Percentiles rank a stretch among this genome's conserved stretches.
These are phyloP conservation scores for Crematogaster levior DNA, from an alignment of 2,888 invertebrate genomes.

Conservation along the genomic window DNA sequence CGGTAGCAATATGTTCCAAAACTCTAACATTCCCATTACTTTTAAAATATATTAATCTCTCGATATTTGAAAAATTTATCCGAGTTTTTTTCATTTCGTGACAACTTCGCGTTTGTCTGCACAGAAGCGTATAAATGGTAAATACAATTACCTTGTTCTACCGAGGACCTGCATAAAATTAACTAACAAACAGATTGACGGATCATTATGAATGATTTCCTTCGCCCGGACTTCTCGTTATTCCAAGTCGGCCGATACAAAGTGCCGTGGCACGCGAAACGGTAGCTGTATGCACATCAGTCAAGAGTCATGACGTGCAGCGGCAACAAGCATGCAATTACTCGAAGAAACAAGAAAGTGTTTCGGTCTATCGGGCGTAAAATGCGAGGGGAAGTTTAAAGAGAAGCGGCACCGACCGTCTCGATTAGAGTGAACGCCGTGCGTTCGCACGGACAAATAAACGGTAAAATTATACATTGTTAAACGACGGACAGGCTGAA, in stretches of 20 bases:
- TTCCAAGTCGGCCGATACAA: background rate
- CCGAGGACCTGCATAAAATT: background rate
- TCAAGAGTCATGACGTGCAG: slow-evolving; percentile 32
- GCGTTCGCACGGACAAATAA: slow-evolving; percentile 68
- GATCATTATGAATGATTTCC: slow-evolving; percentile 31
- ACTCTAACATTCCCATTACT: background rate
- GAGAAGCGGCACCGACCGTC: slow-evolving; percentile 45
- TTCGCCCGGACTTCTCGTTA: background rate
- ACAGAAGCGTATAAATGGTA: background rate
- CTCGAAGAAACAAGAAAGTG: slow-evolving; percentile 33
- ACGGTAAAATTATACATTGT: slow-evolving; percentile 77
- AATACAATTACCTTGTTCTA: slow-evolving; percentile 7
- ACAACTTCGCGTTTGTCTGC: background rate
- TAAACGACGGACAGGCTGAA: slow-evolving; percentile 68
- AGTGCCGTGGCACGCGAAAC: slow-evolving; percentile 6
- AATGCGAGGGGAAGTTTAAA: slow-evolving; percentile 48
- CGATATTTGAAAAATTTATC: background rate
- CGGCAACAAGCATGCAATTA: slow-evolving; percentile 50
- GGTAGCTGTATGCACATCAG: slow-evolving; percentile 29
- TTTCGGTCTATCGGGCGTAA: slow-evolving; percentile 53
- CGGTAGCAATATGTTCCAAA: background rate
- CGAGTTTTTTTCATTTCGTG: background rate
- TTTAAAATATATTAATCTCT: background rate
- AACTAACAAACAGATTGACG: slow-evolving; percentile 37
- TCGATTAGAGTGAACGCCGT: slow-evolving; percentile 56